Percentiles rank a stretch among this genome's conserved stretches.
These are phyloP conservation scores for Cydia fagiglandana DNA, from an alignment of 1,140 invertebrate genomes.

Conservation along the genomic window DNA sequence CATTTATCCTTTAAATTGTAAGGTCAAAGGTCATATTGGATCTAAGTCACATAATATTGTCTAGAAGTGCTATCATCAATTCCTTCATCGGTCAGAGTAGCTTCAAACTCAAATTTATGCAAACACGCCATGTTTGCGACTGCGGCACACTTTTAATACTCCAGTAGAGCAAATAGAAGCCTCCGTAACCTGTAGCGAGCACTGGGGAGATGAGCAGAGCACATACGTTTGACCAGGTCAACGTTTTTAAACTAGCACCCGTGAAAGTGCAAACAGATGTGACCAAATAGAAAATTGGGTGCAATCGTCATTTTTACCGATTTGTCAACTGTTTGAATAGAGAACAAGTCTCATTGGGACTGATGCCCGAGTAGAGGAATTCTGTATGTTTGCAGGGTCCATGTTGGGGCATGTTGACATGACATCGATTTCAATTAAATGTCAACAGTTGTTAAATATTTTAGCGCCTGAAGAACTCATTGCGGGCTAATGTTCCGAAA, in stretches of 20 bases:
- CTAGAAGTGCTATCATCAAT: background rate
- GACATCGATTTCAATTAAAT: background rate
- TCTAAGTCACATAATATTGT: background rate
- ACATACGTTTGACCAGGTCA: slow-evolving; percentile 54
- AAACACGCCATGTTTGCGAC: slow-evolving; percentile 50
- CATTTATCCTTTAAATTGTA: too few species aligned
- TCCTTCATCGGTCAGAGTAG: background rate
- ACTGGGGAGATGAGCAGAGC: slow-evolving; percentile 51
- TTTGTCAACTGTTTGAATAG: slow-evolving; percentile 17
- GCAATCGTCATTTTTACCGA: slow-evolving; percentile 37
- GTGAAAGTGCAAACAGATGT: slow-evolving; percentile 67
- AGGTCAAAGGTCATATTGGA: background rate
- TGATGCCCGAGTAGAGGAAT: background rate
- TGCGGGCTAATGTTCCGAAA: too few species aligned
- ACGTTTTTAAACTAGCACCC: slow-evolving; percentile 63
- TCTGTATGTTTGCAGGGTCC: background rate
- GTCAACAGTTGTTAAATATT: background rate
- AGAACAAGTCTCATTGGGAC: slow-evolving; percentile 22
- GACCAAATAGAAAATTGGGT: slow-evolving; percentile 59
- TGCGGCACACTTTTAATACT: slow-evolving; percentile 57
- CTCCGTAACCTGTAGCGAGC: slow-evolving; percentile 35
- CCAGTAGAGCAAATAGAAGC: slow-evolving; percentile 46
- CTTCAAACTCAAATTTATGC: slow-evolving; percentile 38
- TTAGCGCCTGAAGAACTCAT: background rate
- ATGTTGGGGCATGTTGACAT: background rate